Conservation (phyloP, 2,888 invertebrate species). For the Frankliniella fusca region DNA sequence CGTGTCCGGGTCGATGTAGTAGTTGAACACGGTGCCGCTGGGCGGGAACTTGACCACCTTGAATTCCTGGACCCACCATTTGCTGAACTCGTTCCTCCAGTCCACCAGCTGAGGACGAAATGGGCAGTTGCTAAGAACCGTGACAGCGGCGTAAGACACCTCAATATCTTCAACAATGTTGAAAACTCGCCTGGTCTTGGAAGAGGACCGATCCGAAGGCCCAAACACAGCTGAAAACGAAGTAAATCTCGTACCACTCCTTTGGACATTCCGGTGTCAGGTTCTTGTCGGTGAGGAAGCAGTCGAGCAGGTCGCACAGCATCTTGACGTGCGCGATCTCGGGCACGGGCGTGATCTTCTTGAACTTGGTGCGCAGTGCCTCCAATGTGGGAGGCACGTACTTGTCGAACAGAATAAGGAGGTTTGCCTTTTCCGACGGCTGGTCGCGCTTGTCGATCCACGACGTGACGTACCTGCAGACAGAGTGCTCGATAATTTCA, state of each 20-base stretch:
- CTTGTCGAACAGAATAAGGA: constrained; percentile 86
- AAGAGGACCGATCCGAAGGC: constrained; percentile 89
- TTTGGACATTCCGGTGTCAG: constrained; percentile 85
- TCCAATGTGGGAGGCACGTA: constrained; percentile 84
- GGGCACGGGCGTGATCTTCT: constrained; percentile 84
- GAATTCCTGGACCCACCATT: constrained; percentile 92
- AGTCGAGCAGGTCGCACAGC: constrained; percentile 81
- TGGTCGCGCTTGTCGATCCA: constrained; percentile 77
- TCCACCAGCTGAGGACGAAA: constrained; percentile 64
- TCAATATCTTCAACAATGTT: not conserved
- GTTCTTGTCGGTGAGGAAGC: constrained; percentile 72
- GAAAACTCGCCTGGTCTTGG: constrained; percentile 61
- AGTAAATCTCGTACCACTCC: constrained; percentile 91
- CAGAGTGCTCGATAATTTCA: not conserved
- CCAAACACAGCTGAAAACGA: constrained; percentile 86
- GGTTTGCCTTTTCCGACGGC: constrained; percentile 69
- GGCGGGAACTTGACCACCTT: constrained; percentile 84
- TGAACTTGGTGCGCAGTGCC: constrained; percentile 66
- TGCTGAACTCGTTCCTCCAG: constrained; percentile 90
- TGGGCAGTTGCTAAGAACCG: not conserved
- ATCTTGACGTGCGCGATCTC: constrained; percentile 86
- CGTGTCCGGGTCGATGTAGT: constrained; percentile 79
- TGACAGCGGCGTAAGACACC: not conserved
- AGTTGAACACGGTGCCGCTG: constrained; percentile 80
- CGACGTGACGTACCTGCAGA: constrained; percentile 72